Evolutionary conservation across 2,888 invertebrate species (phyloP).

Genomic region (Lathronympha strigana): DNA sequence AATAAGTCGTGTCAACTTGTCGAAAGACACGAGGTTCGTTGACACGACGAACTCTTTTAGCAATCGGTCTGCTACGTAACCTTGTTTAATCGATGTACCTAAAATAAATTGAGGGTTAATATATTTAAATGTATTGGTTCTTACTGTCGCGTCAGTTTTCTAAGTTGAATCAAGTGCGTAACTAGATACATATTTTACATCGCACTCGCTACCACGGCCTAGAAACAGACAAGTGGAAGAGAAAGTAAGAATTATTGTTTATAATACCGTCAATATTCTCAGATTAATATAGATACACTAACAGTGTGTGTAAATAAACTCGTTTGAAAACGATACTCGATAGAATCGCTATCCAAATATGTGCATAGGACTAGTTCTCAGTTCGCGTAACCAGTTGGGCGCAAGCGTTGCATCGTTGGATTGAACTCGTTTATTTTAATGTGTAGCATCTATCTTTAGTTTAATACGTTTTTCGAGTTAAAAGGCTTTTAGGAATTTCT

Average conservation of each 20-base stretch:
- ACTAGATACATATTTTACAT: conserved; percentile 20
- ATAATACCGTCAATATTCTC: conserved; percentile 18
- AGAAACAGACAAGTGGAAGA: conserved; percentile 30
- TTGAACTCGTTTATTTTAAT: conserved; percentile 33
- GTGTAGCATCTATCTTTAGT: conserved; percentile 31
- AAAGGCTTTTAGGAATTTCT: conserved; percentile 14
- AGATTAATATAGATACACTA: conserved; percentile 2
- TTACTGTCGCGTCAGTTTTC: conserved; percentile 21
- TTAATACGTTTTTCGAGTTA: conserved; percentile 17
- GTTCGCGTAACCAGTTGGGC: conserved; percentile 31
- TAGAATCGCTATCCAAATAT: conserved; percentile 32
- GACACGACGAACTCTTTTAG: conserved; percentile 20
- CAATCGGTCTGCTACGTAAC: conserved; percentile 3
- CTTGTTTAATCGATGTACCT: conserved; percentile 27
- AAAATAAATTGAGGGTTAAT: conserved; percentile 30
- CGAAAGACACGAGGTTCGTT: conserved; percentile 30
- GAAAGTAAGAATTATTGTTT: conserved; percentile 36
- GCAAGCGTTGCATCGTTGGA: conserved; percentile 22
- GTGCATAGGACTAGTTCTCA: conserved; percentile 18
- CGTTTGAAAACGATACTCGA: conserved; percentile 27
- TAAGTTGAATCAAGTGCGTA: conserved; percentile 33
- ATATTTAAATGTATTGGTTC: conserved; percentile 24
- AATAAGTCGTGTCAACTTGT: conserved; percentile 31
- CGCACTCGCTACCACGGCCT: conserved; percentile 19
- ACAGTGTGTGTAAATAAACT: conserved; percentile 24